Conservation (phyloP, 1,140 invertebrate species). For the Matsumurasca onukii region DNA sequence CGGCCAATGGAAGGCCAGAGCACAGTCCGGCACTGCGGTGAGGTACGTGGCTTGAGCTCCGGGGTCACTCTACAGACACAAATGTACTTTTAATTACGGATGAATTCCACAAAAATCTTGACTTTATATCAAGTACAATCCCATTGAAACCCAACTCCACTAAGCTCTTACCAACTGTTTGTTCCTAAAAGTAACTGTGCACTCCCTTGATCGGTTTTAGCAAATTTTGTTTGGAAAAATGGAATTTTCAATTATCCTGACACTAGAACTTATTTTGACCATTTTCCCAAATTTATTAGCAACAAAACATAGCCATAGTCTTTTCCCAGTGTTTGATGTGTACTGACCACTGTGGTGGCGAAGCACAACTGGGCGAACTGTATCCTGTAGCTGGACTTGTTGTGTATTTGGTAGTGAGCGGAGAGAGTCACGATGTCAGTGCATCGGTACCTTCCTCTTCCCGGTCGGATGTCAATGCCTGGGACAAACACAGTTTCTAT, state of each 20-base stretch:
- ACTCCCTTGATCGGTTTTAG: no score
- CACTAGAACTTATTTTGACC: no score
- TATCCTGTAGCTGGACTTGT: constrained; percentile 78
- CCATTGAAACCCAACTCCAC: no score
- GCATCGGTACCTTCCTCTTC: constrained; percentile 82
- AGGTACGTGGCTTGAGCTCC: constrained; percentile 68
- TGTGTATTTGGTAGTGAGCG: constrained; percentile 91
- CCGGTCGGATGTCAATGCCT: constrained; percentile 85
- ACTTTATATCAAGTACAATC: no score
- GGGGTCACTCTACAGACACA: constrained; percentile 57
- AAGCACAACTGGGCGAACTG: constrained; percentile 86
- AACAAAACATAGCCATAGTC: no score
- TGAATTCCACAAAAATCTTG: no score
- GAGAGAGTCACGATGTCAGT: constrained; percentile 92
- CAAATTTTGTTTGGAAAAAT: no score
- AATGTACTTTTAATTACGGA: not conserved
- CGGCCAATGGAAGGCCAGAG: constrained; percentile 95
- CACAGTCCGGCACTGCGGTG: constrained; percentile 80
- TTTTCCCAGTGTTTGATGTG: constrained; percentile 3
- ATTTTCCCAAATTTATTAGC: no score
- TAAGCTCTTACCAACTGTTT: no score
- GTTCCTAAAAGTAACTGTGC: no score
- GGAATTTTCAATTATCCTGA: no score
- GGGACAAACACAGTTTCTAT: no score
- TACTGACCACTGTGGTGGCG: constrained; percentile 58